Percentiles rank a stretch among this genome's conserved stretches.
phyloP scores from a whole-genome alignment of 2,113 vertebrate genomes.

The Myotis brandtii region DNA sequence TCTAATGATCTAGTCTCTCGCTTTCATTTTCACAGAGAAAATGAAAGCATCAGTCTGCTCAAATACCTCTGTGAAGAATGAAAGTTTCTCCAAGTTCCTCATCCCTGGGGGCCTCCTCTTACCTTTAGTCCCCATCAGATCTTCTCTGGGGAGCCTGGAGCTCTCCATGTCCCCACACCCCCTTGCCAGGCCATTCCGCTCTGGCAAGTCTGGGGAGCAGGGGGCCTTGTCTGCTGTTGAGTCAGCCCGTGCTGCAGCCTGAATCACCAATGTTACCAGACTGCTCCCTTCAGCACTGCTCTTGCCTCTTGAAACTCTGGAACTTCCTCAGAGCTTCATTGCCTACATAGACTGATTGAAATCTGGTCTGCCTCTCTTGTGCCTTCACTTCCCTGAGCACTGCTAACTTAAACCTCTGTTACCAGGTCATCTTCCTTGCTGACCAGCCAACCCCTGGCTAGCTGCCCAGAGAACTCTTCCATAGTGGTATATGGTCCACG shows the following conservation, averaged over 20 bases:
- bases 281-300: background rate
- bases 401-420: background rate
- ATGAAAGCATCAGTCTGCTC: background rate
- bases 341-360: background rate
- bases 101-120: background rate
- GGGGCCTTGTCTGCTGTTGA: background rate
- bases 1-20: background rate
- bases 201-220: background rate
- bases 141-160: background rate
- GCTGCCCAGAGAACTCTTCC: background rate
- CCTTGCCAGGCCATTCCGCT: background rate
- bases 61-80: slow-evolving; percentile 24
- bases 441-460: background rate
- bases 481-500: background rate
- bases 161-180: accelerated
- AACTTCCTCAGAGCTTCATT: background rate
- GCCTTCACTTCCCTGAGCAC: background rate
- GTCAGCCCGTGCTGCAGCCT: background rate
- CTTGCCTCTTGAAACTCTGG: background rate
- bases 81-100: slow-evolving; percentile 19
- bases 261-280: background rate
- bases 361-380: background rate
- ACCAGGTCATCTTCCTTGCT: background rate
- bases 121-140: background rate
- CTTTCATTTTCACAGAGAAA: slow-evolving; percentile 21